Conservation (phyloP, 1,140 invertebrate genomes). For the Drosophila lacteicornis region DNA sequence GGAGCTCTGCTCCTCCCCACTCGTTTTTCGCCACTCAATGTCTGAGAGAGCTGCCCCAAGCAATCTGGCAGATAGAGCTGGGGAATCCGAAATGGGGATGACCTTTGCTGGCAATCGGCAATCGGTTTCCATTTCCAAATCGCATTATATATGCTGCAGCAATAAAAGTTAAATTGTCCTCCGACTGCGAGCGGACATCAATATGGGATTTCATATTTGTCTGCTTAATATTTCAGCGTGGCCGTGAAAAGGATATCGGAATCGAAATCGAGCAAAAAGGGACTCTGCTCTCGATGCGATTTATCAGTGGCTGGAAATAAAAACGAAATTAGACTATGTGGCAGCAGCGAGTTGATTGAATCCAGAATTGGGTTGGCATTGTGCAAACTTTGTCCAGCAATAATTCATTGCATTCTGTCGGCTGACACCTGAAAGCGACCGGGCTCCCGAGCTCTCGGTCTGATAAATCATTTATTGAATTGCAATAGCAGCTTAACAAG, state of each 20-base stretch:
- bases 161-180: slow-evolving; percentile 79
- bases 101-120: slow-evolving; percentile 79
- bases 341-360: slow-evolving; percentile 53
- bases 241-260: slow-evolving; percentile 64
- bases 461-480: slow-evolving; percentile 57
- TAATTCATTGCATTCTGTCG: slow-evolving; percentile 36
- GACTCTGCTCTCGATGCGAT: slow-evolving; percentile 23
- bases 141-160: slow-evolving; percentile 68
- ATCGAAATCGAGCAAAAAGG: slow-evolving; percentile 16
- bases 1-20: slow-evolving; percentile 7
- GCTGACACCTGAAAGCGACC: slow-evolving; percentile 11
- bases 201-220: slow-evolving; percentile 80
- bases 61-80: slow-evolving; percentile 34
- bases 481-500: slow-evolving; percentile 29
- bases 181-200: slow-evolving; percentile 52
- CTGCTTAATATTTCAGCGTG: slow-evolving; percentile 70
- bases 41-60: slow-evolving; percentile 46
- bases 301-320: slow-evolving; percentile 36
- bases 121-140: slow-evolving; percentile 70
- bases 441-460: not conserved
- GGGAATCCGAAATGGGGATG: slow-evolving; percentile 45
- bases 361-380: slow-evolving; percentile 47
- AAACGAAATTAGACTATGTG: slow-evolving; percentile 58
- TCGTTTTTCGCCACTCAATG: slow-evolving; percentile 29
- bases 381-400: slow-evolving; percentile 33